phyloP scores from a whole-genome alignment of 2,888 invertebrate genomes.

The Metalampra italica region DNA sequence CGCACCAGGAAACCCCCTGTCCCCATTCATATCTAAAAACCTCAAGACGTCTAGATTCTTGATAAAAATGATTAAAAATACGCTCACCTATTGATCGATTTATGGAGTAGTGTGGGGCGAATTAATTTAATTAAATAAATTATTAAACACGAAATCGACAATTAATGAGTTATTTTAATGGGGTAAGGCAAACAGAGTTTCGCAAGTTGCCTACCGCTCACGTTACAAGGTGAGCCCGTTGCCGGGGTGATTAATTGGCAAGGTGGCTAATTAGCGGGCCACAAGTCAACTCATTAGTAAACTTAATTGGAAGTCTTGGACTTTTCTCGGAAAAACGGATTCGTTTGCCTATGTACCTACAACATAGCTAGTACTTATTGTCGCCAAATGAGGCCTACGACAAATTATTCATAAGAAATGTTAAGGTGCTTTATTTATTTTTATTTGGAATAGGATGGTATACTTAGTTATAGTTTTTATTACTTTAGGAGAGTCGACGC shows the following conservation, averaged over 20 bases:
- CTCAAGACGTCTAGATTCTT: background rate
- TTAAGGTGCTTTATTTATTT: no score
- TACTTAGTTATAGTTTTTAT: no score
- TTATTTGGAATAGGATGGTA: no score
- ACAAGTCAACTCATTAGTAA: constrained; percentile 68
- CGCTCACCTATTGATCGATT: no score
- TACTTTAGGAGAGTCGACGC: no score
- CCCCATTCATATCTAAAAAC: background rate
- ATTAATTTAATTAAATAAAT: constrained; percentile 3
- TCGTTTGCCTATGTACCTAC: background rate
- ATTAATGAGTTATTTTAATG: constrained; percentile 11
- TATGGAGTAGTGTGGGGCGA: no score
- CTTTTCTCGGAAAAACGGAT: constrained; percentile 19
- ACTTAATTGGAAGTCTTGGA: constrained; percentile 62
- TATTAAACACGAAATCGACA: background rate
- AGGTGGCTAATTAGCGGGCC: constrained; percentile 66
- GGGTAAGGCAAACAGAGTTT: constrained; percentile 48
- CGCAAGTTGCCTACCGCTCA: constrained; percentile 47
- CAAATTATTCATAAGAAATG: no score
- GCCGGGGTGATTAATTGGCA: constrained; percentile 67
- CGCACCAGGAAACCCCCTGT: background rate
- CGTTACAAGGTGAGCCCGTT: constrained; percentile 47
- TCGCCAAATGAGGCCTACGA: no score
- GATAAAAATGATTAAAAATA: background rate
- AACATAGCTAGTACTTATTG: no score